These are phyloP conservation scores for Fopius arisanus DNA, from an alignment of 1,140 invertebrate species.

Conservation along the genomic window DNA sequence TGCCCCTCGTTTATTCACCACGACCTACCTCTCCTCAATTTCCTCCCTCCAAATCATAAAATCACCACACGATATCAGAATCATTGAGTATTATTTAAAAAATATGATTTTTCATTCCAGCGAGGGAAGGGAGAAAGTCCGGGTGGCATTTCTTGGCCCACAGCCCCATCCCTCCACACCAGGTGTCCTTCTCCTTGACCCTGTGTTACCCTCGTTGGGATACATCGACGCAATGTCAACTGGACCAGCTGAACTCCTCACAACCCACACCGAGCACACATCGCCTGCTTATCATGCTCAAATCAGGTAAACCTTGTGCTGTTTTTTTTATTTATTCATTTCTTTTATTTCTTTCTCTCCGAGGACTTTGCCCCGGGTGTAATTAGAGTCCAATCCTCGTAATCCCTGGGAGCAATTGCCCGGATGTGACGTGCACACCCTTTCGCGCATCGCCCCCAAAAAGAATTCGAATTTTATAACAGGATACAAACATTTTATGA, in stretches of 20 bases:
- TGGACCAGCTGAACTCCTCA: conserved; percentile 58
- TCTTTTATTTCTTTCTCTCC: not conserved
- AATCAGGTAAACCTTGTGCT: conserved; percentile 59
- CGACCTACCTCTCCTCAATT: conserved; percentile 30
- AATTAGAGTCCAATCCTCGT: not conserved
- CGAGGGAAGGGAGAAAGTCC: conserved; percentile 62
- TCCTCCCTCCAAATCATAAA: not conserved
- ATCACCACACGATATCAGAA: conserved; percentile 14
- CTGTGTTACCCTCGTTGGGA: conserved; percentile 46
- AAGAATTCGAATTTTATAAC: not conserved
- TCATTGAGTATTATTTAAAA: not conserved
- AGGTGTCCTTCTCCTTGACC: conserved; percentile 60
- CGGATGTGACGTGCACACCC: not conserved
- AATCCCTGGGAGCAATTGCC: not conserved
- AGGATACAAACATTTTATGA: not conserved
- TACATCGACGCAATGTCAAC: conserved; percentile 53
- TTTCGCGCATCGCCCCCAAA: not conserved
- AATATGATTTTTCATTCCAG: conserved; percentile 47
- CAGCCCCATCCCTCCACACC: conserved; percentile 61
- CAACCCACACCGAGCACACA: conserved; percentile 62
- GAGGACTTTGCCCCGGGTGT: too few species aligned
- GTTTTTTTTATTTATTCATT: not conserved
- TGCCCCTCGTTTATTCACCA: conserved; percentile 36
- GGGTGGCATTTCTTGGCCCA: conserved; percentile 59
- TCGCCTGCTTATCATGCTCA: conserved; percentile 60